Conservation (phyloP, 2,797 vertebrate genomes). For the Molossus alvarezi region DNA sequence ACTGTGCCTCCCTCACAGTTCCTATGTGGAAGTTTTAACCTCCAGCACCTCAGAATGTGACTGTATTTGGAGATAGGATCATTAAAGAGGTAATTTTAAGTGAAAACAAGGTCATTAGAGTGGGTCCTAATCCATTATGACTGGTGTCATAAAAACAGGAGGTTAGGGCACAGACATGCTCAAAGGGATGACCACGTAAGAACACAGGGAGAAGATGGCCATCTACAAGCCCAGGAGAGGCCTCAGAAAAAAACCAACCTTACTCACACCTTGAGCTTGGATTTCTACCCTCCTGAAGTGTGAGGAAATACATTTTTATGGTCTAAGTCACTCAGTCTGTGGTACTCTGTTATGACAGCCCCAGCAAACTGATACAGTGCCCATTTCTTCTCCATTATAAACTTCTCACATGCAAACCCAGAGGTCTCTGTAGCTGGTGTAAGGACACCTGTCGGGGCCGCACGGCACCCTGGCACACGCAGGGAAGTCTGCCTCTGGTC, state of each 20-base stretch:
- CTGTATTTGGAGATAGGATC: not conserved
- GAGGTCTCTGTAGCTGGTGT: not conserved
- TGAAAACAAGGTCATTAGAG: not conserved
- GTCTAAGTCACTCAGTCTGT: not conserved
- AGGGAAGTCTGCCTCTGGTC: not conserved
- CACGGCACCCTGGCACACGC: not conserved
- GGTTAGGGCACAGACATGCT: not conserved
- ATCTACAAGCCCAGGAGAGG: not conserved
- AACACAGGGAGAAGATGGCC: not conserved
- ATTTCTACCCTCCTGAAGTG: not conserved
- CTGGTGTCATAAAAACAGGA: not conserved
- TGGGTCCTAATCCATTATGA: not conserved
- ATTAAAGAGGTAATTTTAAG: conserved; percentile 1
- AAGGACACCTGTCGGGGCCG: not conserved
- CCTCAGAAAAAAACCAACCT: not conserved
- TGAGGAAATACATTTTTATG: not conserved
- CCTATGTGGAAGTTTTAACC: not conserved
- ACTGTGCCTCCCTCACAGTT: not conserved
- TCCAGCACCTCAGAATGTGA: not conserved
- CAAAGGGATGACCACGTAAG: not conserved
- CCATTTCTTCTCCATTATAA: not conserved
- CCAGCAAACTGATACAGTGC: too few relatives aligned
- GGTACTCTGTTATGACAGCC: not conserved
- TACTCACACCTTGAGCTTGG: not conserved
- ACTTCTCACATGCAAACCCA: not conserved